A percentile compares a stretch with the other conserved stretches of the same genome.
These are phyloP conservation scores for Syngnathoides biaculeatus DNA, from an alignment of 2,113 vertebrate genomes.

Conservation along the genomic window DNA sequence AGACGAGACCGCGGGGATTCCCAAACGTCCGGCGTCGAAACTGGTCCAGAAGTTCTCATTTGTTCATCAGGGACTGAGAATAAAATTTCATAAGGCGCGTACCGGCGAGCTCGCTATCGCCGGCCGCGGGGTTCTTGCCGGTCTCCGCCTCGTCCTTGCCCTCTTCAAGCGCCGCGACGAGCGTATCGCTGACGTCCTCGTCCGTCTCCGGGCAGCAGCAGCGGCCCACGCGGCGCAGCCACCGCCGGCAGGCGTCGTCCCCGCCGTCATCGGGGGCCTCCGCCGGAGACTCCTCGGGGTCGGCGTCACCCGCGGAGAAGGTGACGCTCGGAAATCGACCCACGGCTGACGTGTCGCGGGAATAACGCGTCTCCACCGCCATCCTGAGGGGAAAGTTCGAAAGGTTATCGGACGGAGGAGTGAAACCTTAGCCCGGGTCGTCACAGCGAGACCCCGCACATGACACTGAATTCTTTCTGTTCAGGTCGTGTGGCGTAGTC, in stretches of 20 bases:
- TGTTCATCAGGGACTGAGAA: not conserved
- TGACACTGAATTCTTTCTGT: too few relatives aligned
- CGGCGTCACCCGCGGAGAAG: constrained; percentile 11
- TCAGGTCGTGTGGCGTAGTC: too few relatives aligned
- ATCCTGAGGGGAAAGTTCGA: constrained; percentile 43
- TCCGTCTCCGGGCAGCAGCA: constrained; percentile 39
- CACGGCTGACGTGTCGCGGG: constrained; percentile 43
- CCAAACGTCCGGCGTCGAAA: not conserved
- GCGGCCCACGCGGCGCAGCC: constrained; percentile 50
- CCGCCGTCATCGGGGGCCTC: constrained; percentile 1
- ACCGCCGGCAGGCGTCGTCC: constrained; percentile 36
- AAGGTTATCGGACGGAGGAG: not conserved
- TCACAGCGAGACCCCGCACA: too few relatives aligned
- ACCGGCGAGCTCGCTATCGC: constrained; percentile 39
- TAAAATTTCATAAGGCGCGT: not conserved
- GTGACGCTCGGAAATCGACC: constrained; percentile 65
- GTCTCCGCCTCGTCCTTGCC: not conserved
- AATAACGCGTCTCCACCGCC: constrained; percentile 34
- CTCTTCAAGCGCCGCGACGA: not conserved
- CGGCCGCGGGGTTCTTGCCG: constrained; percentile 27
- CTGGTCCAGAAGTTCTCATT: not conserved
- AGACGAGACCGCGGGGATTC: not conserved
- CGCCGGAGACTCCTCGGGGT: constrained; percentile 2
- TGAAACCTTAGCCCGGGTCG: too few relatives aligned
- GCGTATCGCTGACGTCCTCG: constrained; percentile 20